Percentiles rank a stretch among this genome's conserved stretches.
Conservation (phyloP, 2,797 vertebrate species). For the Peromyscus nudipes region DNA sequence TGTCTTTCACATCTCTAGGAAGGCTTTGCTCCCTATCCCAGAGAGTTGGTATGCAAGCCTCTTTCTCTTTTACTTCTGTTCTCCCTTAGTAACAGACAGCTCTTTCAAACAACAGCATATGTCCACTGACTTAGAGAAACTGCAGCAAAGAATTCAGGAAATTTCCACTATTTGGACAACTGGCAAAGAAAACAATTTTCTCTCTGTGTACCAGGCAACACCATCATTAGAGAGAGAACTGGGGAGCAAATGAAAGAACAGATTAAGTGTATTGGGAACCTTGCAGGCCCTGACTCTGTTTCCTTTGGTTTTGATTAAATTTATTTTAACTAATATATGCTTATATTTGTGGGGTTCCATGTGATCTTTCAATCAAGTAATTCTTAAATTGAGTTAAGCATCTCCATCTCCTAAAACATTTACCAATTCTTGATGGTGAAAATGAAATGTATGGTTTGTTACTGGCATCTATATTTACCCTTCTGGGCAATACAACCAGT, state of each 20-base stretch:
- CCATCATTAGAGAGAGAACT: neutral
- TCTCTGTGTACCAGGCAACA: neutral
- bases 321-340: neutral
- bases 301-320: neutral
- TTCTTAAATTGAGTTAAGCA: neutral
- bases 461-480: neutral
- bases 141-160: constrained; percentile 44
- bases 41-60: neutral
- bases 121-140: constrained; percentile 43
- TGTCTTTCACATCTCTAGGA: neutral
- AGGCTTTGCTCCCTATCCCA: neutral
- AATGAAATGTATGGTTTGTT: neutral
- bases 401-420: neutral
- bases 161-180: constrained; percentile 58
- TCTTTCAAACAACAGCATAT: constrained; percentile 56
- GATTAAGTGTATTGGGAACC: constrained; percentile 15
- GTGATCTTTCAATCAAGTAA: neutral
- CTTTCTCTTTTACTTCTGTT: constrained; percentile 31
- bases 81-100: neutral
- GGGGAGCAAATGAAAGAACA: neutral
- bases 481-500: neutral
- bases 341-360: neutral
- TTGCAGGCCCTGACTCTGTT: constrained; percentile 6
- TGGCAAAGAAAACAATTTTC: constrained; percentile 17
- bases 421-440: neutral